Base-by-base conservation (phyloP, 2,113 vertebrate genomes). In the Corvus cornix region DNA sequence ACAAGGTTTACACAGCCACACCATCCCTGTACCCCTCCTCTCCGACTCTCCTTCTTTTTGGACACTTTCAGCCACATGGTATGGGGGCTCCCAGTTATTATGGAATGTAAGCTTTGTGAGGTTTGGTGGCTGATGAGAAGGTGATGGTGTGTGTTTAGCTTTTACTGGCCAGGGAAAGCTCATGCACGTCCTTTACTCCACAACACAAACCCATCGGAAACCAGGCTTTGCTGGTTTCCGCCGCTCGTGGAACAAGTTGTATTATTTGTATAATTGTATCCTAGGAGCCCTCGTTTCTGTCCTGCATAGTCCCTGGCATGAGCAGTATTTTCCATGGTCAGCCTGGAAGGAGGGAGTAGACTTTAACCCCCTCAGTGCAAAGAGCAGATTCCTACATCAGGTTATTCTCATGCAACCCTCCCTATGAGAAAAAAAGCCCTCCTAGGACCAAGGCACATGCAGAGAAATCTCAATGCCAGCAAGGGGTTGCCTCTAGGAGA, bases 241-340 rank as follows among this genome's bases (percentile, higher is more conserved):
- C 58, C 0, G 4, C 82, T 85, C 10, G 3, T 90, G 92, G 87
- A 96, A 94, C 90, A 76, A 96, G 78, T 13, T 49, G 62, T 39
- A 7, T 87, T 97, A 91, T 94, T 97, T 97, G 90, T 97, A 56
- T 96, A 51, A 52, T 13, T 49, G 96, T 97, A 82, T 94, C 96
- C 96, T 93, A 97, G 95, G 95, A 97, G 92, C 75, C 70, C 35
- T 87, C 9, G 18, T 85, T 93, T 87, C 92, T 93, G 75, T 87
- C 95, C 92, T 49, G 41, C 63, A 28, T 51, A 80, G 76, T 74
- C 79, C 68, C 73, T 31, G 68, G 72, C 59, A 74, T 49, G 76
- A 93, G 80, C 66, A 7, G 35, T 30, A 92, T 96, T 97, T 97
- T 96, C 94, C 96, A 93, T 21, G 76, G 92, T 86, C 85, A 93